Base-by-base conservation (phyloP, 2,797 vertebrate species). In the Rachycentron canadum region DNA sequence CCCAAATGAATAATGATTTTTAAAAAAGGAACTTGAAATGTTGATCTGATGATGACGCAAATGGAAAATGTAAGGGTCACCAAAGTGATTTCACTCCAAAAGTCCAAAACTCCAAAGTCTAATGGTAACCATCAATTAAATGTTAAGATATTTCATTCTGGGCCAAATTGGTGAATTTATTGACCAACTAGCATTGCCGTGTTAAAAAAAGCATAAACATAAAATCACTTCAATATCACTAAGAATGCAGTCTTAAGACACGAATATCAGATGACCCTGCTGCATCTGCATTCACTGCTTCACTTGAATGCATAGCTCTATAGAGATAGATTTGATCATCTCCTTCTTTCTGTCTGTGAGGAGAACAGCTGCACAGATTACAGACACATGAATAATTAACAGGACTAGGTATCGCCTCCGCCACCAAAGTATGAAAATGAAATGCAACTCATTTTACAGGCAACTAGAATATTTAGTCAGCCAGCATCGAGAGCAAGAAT, bases 361-460 rank as follows among this genome's bases (percentile, higher is more conserved):
- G 59, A 55, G 77, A 91, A 88, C 88, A 91, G 90, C 89, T 93
- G 92, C 86, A 84, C 80, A 85, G 76, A 89, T 85, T 76, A 82
- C 82, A 85, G 79, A 78, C 76, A 78, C 86, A 91, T 91, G 78
- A 89, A 91, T 91, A 86, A 91, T 92, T 91, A 90, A 90, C 68
- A 73, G 71, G 38, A 64, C 67, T 23, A 81, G 78, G 83, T 86
- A 88, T 88, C 32, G 47, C 79, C 69, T 81, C 71, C 64, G 75
- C 66, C 73, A 61, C 52, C 74, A 73, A 86, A 84, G 75, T 81
- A 88, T 86, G 74, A 78, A 86, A 86, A 87, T 79, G 75, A 91
- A 79, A 89, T 78, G 79, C 85, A 83, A 79, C 71, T 91, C 13
- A 64, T 86, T 89, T 87, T 56, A 16, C 66, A 56, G 66, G 61